Percentiles rank a stretch among this genome's conserved stretches.
Conservation (phyloP, 2,888 invertebrate genomes). For the Priocnemis perturbator region DNA sequence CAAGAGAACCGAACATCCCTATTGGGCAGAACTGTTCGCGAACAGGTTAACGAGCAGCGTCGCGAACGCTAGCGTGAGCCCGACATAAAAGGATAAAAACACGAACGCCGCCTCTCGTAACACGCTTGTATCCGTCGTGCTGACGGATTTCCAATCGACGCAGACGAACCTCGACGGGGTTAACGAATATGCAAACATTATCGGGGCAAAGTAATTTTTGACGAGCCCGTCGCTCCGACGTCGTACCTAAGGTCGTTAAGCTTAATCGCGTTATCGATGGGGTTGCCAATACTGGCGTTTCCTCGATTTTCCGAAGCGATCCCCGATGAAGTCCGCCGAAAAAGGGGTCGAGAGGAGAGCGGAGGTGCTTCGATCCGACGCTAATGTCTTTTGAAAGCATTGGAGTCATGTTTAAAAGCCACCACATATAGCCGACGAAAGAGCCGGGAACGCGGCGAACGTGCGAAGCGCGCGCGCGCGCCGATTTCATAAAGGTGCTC, state of each 20-base stretch:
- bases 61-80: too few relatives aligned
- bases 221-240: constrained; percentile 1
- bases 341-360: neutral
- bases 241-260: neutral
- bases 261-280: constrained; percentile 1
- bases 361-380: neutral
- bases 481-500: too few relatives aligned
- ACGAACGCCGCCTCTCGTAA: too few relatives aligned
- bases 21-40: too few relatives aligned
- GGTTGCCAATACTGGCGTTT: neutral
- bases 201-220: neutral
- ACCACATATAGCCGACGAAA: neutral
- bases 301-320: neutral
- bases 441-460: neutral
- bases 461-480: too few relatives aligned
- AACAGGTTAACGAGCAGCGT: too few relatives aligned
- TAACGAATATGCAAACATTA: constrained; percentile 7
- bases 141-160: too few relatives aligned
- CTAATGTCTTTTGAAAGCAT: neutral
- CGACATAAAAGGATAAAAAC: too few relatives aligned
- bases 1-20: too few relatives aligned
- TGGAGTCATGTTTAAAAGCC: neutral
- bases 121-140: too few relatives aligned
- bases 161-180: too few relatives aligned
- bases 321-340: too few relatives aligned